Evolutionary conservation across 2,888 invertebrate species (phyloP), one percentile per base, ranked within the genome.

Genomic region (Ashinkailepas kermadecensis): DNA sequence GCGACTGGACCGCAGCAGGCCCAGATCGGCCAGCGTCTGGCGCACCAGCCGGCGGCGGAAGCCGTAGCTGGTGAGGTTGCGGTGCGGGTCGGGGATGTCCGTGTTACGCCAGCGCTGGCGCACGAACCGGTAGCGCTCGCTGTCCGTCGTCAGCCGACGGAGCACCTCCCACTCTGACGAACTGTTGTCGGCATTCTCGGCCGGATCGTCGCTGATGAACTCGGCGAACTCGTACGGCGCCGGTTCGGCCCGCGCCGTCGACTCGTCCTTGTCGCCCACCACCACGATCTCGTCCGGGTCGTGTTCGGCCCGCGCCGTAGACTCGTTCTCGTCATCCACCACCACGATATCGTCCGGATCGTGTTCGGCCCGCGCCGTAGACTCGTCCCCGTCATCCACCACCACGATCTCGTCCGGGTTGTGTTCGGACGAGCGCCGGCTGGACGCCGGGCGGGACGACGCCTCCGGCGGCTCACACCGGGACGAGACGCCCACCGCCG

Each of bases 71-170:
- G 81, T 81, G 21, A 81, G 74, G 74, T 65, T 57, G 15, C 57
- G 54, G 21, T 81, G 58, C n/a, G 81, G 81, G 74, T 81, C 81
- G 21, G 81, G 81, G 54, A 81, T 78, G 21, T 78, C 39, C 9
- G 81, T 59, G 74, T 74, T 74, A n/a, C 58, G 74, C 81, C 74
- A 81, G 54, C 74, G 67, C 56, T 62, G 59, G 39, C 74, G 74
- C 15, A 64, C 81, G 54, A 81, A 23, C 18, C 39, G 25, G 81
- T 74, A 81, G n/a, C 81, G 81, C 21, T 74, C 81, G 54, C 78
- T 57, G 57, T 59, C 78, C 15, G 81, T 25, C 74, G 11, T 58
- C n/a, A 81, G 81, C 23, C 57, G 39, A 54, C 74, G 74, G 21
- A 78, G 59, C 57, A 78, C 74, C 78, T 81, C 62, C 81, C 81